Evolutionary conservation across 2,888 invertebrate genomes (phyloP).

Genomic region (Deilephila elpenor): DNA sequence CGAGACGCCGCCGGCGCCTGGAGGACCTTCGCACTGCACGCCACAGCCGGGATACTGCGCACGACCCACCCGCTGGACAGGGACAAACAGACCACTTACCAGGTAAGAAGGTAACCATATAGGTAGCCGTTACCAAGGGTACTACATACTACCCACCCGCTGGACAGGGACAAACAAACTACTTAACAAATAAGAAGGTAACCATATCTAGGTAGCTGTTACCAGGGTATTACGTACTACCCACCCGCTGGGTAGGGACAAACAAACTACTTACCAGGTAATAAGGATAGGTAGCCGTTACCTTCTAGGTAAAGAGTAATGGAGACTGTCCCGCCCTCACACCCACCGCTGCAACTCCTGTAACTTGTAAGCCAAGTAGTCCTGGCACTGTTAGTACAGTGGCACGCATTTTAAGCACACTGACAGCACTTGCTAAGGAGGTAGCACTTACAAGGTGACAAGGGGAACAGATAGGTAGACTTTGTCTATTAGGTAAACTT

Average conservation of each 20-base stretch:
- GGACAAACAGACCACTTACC: constrained; percentile 93
- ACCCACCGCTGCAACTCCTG: too few relatives aligned
- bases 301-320: too few relatives aligned
- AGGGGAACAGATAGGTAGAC: too few relatives aligned
- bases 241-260: constrained; percentile 90
- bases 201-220: too few relatives aligned
- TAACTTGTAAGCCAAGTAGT: too few relatives aligned
- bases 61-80: constrained; percentile 90
- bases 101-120: constrained; percentile 81
- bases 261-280: background rate
- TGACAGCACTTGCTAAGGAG: too few relatives aligned
- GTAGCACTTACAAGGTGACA: too few relatives aligned
- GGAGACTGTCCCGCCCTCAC: too few relatives aligned
- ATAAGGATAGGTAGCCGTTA: background rate
- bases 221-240: constrained; percentile 88
- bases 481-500: too few relatives aligned
- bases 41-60: constrained; percentile 90
- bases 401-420: too few relatives aligned
- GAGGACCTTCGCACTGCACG: constrained; percentile 92
- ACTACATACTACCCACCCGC: constrained; percentile 87
- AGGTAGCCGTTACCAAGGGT: constrained; percentile 67
- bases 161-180: constrained; percentile 88
- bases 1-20: constrained; percentile 93
- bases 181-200: constrained; percentile 86
- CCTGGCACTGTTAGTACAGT: too few relatives aligned